Evolutionary conservation across 2,888 invertebrate genomes (phyloP), one percentile per base, ranked within the genome.

Genomic region (Nomada goodeniana): DNA sequence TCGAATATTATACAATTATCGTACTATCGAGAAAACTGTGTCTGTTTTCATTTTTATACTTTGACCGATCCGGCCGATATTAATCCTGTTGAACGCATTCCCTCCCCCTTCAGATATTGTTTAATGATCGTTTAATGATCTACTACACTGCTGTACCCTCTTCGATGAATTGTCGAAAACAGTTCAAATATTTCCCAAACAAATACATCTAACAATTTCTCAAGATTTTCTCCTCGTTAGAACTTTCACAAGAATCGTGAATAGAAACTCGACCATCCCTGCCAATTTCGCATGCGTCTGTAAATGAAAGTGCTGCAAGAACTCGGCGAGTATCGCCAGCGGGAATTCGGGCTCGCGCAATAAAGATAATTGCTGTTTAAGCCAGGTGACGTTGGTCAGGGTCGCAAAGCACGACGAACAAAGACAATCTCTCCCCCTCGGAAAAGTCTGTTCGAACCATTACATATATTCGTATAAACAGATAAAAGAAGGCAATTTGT

Each of bases 361-460:
- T 93, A 92, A 92, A 91, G 91, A 91, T 92, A 92, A 93, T 93
- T 92, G 91, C 87, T 89, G 89, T 92, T 91, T 92, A 91, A 91
- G 91, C 91, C 90, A 59, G 76, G 78, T 67, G 82, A 80, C 80
- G 83, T 75, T 78, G 80, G 75, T 80, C 76, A 65, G 71, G 80
- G 78, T 67, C 61, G 80, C 84, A 80, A 84, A 87, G 88, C 82
- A 85, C 76, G 74, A 42, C 83, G 78, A 86, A 84, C 86, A 77
- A 86, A 83, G 79, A 83, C 83, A 79, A 80, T 87, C 86, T 84
- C 80, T 76, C 64, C 42, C 72, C 59, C 69, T 68, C 68, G 70
- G 70, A 50, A 50, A 36, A 78, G 76, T 55, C 64, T 79, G 82
- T 86, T 84, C 80, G 77, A 83, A 78, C 78, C 64, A 15, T 57